A percentile compares a stretch with the other conserved stretches of the same genome.
Conservation (phyloP, 2,797 vertebrate genomes). For the Heliangelus exortis region DNA sequence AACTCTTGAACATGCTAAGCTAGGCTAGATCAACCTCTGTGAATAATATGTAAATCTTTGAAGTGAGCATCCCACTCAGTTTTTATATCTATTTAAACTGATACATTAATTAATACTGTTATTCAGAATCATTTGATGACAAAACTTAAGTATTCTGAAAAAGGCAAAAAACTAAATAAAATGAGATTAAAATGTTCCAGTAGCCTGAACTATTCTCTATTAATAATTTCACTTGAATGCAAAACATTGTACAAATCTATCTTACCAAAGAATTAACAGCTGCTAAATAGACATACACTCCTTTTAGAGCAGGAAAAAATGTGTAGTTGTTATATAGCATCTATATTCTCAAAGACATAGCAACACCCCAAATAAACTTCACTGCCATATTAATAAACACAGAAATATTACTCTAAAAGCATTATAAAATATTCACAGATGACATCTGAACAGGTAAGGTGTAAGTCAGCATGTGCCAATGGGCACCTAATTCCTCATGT, state of each 20-base stretch:
- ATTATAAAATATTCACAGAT: not conserved
- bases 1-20: not conserved
- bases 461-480: not conserved
- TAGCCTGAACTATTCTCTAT: slow-evolving; percentile 25
- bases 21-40: not conserved
- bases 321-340: not conserved
- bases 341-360: slow-evolving; percentile 32
- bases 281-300: slow-evolving; percentile 17
- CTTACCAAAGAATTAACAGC: slow-evolving; percentile 47
- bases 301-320: not conserved
- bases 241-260: slow-evolving; percentile 20
- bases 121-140: not conserved
- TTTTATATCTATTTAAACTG: not conserved
- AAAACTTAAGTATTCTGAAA: not conserved
- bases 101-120: not conserved
- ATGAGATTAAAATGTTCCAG: slow-evolving; percentile 5
- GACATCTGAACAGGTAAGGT: not conserved
- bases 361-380: not conserved
- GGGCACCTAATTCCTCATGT: not conserved
- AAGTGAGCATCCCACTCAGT: not conserved
- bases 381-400: not conserved
- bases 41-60: not conserved
- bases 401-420: not conserved
- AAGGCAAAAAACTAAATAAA: slow-evolving; percentile 10
- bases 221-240: slow-evolving; percentile 11